Percentiles rank a stretch among this genome's conserved stretches.
Conservation (phyloP, 2,113 vertebrate species). For the Solea senegalensis region DNA sequence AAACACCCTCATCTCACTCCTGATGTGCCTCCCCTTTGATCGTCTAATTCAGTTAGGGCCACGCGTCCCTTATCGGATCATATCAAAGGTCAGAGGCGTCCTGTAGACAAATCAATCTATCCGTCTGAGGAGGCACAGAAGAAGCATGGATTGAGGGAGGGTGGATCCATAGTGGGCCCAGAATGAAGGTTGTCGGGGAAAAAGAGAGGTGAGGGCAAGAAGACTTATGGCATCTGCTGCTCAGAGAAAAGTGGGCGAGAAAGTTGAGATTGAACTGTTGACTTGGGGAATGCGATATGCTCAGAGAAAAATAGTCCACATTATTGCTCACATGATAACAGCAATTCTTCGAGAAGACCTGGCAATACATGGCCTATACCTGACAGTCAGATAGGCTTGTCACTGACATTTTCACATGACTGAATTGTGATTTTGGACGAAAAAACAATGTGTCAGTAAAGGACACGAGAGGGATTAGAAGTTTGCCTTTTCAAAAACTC, state of each 20-base stretch:
- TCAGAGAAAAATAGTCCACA: constrained; percentile 78
- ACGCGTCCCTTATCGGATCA: constrained; percentile 86
- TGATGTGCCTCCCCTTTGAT: constrained; percentile 87
- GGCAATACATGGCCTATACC: neutral
- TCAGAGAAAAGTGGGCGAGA: constrained; percentile 72
- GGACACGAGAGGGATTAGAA: neutral
- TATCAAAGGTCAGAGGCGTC: constrained; percentile 89
- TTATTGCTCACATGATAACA: constrained; percentile 70
- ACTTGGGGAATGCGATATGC: constrained; percentile 81
- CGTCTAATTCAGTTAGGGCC: constrained; percentile 90
- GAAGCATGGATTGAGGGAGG: constrained; percentile 70
- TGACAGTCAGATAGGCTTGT: neutral
- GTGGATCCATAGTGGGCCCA: constrained; percentile 75
- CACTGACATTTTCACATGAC: neutral
- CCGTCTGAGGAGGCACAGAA: constrained; percentile 84
- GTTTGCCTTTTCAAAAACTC: neutral
- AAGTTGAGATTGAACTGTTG: constrained; percentile 78
- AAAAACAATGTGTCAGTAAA: neutral
- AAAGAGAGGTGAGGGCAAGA: constrained; percentile 78
- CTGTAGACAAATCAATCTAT: constrained; percentile 81
- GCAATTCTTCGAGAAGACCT: constrained; percentile 52
- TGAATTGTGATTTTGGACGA: neutral
- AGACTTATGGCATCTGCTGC: constrained; percentile 80
- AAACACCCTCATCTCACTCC: constrained; percentile 73
- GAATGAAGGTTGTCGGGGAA: constrained; percentile 70